Conservation (phyloP, 1,140 invertebrate species). For the Drosophila guanche region DNA sequence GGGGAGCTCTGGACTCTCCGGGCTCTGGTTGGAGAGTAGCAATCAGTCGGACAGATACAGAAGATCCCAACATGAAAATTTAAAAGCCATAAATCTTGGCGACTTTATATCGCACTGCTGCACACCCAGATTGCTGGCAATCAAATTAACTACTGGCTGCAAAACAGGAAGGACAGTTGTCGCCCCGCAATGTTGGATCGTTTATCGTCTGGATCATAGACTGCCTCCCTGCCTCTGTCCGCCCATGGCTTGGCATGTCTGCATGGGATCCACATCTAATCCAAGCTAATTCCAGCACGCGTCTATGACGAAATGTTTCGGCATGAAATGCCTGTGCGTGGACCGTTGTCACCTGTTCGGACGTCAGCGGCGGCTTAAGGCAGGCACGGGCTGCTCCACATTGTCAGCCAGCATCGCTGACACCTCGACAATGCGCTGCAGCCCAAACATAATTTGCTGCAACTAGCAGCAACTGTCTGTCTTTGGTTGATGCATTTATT, state of each 20-base stretch:
- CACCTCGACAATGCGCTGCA: conserved; percentile 48
- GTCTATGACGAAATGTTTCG: conserved; percentile 56
- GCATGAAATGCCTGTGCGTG: conserved; percentile 22
- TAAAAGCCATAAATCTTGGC: conserved; percentile 71
- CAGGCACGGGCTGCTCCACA: conserved; percentile 43
- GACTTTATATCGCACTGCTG: conserved; percentile 55
- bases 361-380: conserved; percentile 60
- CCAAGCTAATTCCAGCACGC: conserved; percentile 65
- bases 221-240: neutral
- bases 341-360: conserved; percentile 63
- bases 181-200: conserved; percentile 1
- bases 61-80: conserved; percentile 52
- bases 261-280: too few species aligned
- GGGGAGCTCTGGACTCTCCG: conserved; percentile 4
- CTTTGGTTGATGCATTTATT: conserved; percentile 52
- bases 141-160: conserved; percentile 51
- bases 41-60: conserved; percentile 29
- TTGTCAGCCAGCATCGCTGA: conserved; percentile 51
- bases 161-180: conserved; percentile 26
- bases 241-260: conserved; percentile 14
- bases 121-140: conserved; percentile 43
- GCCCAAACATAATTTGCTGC: conserved; percentile 65
- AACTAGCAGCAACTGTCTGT: conserved; percentile 37
- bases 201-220: conserved; percentile 10
- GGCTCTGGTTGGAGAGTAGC: conserved; percentile 10